Evolutionary conservation across 2,888 invertebrate species (phyloP).

Genomic region (Polydrusus tereticollis): DNA sequence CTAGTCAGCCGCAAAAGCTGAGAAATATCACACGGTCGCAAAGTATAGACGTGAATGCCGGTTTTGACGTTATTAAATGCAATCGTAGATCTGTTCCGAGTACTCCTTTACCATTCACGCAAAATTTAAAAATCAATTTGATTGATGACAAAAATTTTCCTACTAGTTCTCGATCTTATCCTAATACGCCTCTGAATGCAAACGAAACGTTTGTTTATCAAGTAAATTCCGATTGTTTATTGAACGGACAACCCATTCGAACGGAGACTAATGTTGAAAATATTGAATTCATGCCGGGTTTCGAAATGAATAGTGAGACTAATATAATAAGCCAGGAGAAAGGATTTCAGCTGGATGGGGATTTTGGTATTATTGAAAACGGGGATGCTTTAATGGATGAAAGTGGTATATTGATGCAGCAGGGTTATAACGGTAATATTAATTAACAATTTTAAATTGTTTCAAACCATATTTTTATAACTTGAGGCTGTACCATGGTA

Average conservation of each 20-base stretch:
- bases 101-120: conserved; percentile 70
- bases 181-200: conserved; percentile 77
- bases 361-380: conserved; percentile 55
- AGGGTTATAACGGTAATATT: conserved; percentile 56
- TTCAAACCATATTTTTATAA: conserved; percentile 19
- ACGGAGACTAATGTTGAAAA: conserved; percentile 46
- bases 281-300: conserved; percentile 49
- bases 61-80: conserved; percentile 52
- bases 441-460: conserved; percentile 45
- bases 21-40: conserved; percentile 52
- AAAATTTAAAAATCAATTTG: conserved; percentile 66
- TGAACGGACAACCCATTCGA: conserved; percentile 65
- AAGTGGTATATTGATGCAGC: conserved; percentile 56
- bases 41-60: conserved; percentile 58
- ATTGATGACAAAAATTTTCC: conserved; percentile 59
- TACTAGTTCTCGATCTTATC: conserved; percentile 78
- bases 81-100: conserved; percentile 76
- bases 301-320: conserved; percentile 48
- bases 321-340: conserved; percentile 45
- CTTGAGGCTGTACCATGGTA: background rate
- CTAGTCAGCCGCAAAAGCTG: conserved; percentile 20
- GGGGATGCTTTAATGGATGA: conserved; percentile 56
- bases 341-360: conserved; percentile 51
- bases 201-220: conserved; percentile 62
- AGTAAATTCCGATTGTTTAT: conserved; percentile 63